Percentiles rank a stretch among this genome's conserved stretches.
Conservation (phyloP, 2,797 vertebrate species). For the Lagorchestes hirsutus region DNA sequence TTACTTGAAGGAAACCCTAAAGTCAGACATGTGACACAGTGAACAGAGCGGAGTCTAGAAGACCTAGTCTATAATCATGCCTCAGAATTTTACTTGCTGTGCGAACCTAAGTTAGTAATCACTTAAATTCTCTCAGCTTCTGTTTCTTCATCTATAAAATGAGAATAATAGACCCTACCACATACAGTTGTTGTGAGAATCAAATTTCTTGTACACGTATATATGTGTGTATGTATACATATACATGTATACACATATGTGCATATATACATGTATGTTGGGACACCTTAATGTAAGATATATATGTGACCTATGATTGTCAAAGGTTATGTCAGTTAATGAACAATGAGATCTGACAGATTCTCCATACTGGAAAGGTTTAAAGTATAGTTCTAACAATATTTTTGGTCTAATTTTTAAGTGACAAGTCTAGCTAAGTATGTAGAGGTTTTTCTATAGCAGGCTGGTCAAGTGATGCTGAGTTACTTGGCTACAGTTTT, state of each 20-base stretch:
- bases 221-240: no score
- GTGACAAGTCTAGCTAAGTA: not conserved
- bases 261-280: not conserved
- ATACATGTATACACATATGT: no score
- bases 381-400: not conserved
- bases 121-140: not conserved
- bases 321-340: not conserved
- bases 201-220: not conserved
- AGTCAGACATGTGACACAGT: not conserved
- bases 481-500: not conserved
- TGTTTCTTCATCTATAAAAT: not conserved
- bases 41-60: not conserved
- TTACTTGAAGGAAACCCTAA: not conserved
- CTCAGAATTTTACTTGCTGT: not conserved
- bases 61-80: not conserved
- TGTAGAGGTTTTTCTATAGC: not conserved
- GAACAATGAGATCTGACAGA: not conserved
- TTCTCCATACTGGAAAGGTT: not conserved
- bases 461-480: not conserved
- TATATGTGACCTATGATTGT: not conserved
- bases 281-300: not conserved
- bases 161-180: not conserved
- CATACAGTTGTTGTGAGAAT: not conserved
- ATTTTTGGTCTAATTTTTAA: not conserved
- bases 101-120: not conserved